Evolutionary conservation across 2,888 invertebrate genomes (phyloP), one percentile per base, ranked within the genome.

Genomic region (Agrochola macilenta): DNA sequence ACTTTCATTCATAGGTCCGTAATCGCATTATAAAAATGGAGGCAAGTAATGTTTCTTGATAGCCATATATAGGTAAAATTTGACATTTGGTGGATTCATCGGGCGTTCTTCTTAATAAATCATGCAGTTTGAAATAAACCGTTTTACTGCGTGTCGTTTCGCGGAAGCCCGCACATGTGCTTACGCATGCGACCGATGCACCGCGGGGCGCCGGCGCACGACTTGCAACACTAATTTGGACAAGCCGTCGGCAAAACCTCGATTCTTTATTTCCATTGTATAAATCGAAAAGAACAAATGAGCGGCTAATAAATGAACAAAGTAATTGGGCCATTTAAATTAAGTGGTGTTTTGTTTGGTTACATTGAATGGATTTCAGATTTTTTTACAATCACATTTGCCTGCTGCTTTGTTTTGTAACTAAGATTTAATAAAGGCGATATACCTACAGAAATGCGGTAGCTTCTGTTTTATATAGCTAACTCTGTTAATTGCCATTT

Each of bases 121-220:
- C 90, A 86, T 86, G 76, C 17, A 30, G 90, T 91, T 91, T 91
- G 82, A 89, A 91, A 90, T 90, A 89, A 91, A 91, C 89, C 73
- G 86, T 84, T 88, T 88, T 82, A 88, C 70, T 89, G 85, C 86
- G 75, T 82, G 78, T 73, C 81, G 84, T 88, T 94, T 93, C 93
- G 90, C 90, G 89, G 93, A 93, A 93, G 85, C 80, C 77, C 82
- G 88, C 91, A 90, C 89, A 89, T 89, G 89, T 87, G 89, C 79
- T 76, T 74, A 74, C 78, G 76, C 64, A 68, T 78, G 79, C 81
- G 74, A 79, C 65, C 60, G 78, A 66, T 78, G 79, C 78, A 74
- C 82, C 54, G 82, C 78, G 57, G 84, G 84, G 85, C 87, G 74
- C 87, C 76, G 72, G 71, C 70, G 73, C 76, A 85, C 75, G 78